These are phyloP conservation scores for Poecilia gillii DNA, from an alignment of 2,797 vertebrate species.

Conservation along the genomic window DNA sequence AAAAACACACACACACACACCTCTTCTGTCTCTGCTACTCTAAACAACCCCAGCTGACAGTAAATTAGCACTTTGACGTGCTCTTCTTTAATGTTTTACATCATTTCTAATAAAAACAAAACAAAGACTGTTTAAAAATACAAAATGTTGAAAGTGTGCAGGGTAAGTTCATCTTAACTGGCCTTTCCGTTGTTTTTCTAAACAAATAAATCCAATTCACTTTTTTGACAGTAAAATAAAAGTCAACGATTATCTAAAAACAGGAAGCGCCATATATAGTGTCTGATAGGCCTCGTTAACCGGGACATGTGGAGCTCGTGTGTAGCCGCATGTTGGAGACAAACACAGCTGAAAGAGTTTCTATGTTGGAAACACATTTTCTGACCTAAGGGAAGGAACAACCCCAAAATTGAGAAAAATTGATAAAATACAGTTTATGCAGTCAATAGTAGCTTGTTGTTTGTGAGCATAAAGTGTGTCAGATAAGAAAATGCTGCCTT, in stretches of 20 bases:
- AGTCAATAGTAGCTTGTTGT: neutral
- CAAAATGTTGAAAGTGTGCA: neutral
- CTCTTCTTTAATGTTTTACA: neutral
- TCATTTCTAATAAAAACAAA: neutral
- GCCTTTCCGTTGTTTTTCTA: neutral
- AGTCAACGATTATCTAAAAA: neutral
- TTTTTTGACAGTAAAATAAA: neutral
- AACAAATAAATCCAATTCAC: neutral
- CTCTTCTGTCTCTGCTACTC: constrained; percentile 42
- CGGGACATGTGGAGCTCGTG: neutral
- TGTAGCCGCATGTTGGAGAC: neutral
- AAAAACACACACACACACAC: neutral
- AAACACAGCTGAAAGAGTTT: neutral
- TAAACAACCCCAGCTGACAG: constrained; percentile 10
- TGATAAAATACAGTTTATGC: neutral
- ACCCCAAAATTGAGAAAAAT: neutral
- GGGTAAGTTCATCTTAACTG: neutral
- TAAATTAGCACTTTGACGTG: neutral
- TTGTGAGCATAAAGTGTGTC: neutral
- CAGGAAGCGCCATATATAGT: neutral
- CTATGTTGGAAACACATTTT: neutral
- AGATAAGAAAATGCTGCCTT: neutral
- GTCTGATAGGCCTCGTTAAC: neutral
- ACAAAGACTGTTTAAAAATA: neutral
- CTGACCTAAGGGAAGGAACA: neutral